Evolutionary conservation across 2,888 invertebrate species (phyloP).

Genomic region (Tanytarsus gracilentus): DNA sequence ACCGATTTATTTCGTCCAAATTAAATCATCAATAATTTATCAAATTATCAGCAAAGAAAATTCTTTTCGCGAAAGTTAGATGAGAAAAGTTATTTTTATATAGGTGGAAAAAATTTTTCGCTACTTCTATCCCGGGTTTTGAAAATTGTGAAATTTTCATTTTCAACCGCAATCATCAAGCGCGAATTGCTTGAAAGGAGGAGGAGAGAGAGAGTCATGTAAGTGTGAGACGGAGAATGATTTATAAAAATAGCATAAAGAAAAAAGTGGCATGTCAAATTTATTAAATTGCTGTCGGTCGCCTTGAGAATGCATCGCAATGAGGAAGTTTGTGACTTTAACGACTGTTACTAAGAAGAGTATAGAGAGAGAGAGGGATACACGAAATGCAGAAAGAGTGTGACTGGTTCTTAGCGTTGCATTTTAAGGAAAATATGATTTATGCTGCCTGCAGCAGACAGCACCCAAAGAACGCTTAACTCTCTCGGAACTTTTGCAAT

Average conservation of each 20-base stretch:
- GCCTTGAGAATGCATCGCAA: constrained; percentile 13
- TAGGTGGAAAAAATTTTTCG: constrained; percentile 15
- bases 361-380: too few relatives aligned
- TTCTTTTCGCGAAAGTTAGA: constrained; percentile 16
- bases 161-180: background rate
- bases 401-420: too few relatives aligned
- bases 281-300: constrained; percentile 22
- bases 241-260: constrained; percentile 23
- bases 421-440: too few relatives aligned
- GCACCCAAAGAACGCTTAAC: too few relatives aligned
- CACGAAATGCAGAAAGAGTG: too few relatives aligned
- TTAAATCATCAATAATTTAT: background rate
- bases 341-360: too few relatives aligned
- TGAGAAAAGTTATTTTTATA: constrained; percentile 27
- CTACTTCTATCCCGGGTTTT: constrained; percentile 24
- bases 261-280: constrained; percentile 28
- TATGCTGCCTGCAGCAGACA: too few relatives aligned
- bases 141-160: background rate
- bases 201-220: background rate
- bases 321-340: constrained; percentile 17
- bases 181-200: constrained; percentile 5
- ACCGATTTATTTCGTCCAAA: background rate
- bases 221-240: constrained; percentile 15
- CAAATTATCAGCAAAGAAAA: background rate
- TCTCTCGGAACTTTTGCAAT: too few relatives aligned